A percentile compares a stretch with the other conserved stretches of the same genome.
These are phyloP conservation scores for Cassiopea andromeda DNA, from an alignment of 30 jellyfish, hydroid and myxozoan genomes.

Conservation along the genomic window DNA sequence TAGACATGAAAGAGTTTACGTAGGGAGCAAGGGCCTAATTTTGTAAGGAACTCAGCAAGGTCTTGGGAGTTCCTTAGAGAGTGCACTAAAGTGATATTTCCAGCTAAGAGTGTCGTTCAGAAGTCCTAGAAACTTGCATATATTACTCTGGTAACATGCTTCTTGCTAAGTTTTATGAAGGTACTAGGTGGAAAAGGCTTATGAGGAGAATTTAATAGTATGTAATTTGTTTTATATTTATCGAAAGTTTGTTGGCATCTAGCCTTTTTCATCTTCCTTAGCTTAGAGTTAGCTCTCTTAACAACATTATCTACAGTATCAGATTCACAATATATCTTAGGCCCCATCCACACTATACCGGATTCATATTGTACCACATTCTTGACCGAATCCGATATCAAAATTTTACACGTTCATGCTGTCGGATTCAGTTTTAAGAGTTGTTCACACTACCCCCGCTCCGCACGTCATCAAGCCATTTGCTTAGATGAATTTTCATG, in stretches of 20 bases:
- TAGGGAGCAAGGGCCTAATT: slow-evolving; percentile 8
- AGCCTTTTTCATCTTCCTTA: slow-evolving; percentile 3
- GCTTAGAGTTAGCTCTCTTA: neutral
- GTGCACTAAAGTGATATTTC: neutral
- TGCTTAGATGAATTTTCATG: too few species aligned
- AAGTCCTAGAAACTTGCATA: too few species aligned
- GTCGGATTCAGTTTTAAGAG: too few species aligned
- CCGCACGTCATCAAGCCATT: too few species aligned
- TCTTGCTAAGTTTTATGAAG: neutral
- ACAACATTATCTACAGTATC: neutral
- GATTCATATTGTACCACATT: too few species aligned
- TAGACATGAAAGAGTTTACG: neutral
- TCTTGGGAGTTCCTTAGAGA: neutral
- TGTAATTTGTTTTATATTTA: neutral
- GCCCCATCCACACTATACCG: too few species aligned
- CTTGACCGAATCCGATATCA: too few species aligned
- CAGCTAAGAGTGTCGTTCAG: neutral
- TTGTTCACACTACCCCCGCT: too few species aligned
- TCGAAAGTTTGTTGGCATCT: slow-evolving; percentile 3
- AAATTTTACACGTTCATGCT: too few species aligned
- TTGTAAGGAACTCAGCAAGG: neutral
- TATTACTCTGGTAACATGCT: too few species aligned
- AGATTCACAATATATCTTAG: neutral
- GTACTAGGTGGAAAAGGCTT: neutral
- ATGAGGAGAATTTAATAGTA: neutral